Conservation (phyloP, 2,797 vertebrate species). For the Microcaecilia unicolor region DNA sequence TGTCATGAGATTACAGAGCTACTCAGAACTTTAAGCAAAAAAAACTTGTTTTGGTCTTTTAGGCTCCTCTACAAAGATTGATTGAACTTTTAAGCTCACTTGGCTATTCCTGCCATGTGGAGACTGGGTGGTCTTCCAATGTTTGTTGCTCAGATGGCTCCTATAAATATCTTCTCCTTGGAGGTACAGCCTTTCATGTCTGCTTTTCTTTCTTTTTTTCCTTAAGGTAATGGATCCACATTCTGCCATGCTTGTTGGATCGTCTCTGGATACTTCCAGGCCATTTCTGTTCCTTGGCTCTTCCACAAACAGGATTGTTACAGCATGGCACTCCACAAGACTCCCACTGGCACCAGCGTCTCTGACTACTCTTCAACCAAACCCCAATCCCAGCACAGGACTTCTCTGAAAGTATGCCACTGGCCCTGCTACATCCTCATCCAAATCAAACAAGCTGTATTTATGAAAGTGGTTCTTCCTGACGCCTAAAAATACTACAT, state of each 20-base stretch:
- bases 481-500: conserved; percentile 3
- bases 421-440: conserved; percentile 1
- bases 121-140: conserved; percentile 5
- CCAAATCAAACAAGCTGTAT: conserved; percentile 15
- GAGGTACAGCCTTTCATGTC: conserved; percentile 7
- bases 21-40: no score
- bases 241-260: conserved; percentile 3
- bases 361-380: conserved; percentile 5
- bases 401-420: conserved; percentile 1
- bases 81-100: no score
- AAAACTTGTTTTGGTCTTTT: no score
- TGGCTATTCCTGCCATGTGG: not conserved
- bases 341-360: conserved; percentile 1
- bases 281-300: conserved; percentile 4
- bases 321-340: not conserved
- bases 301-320: conserved; percentile 8
- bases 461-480: conserved; percentile 10
- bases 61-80: no score
- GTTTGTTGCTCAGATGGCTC: not conserved
- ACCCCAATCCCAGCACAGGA: conserved; percentile 6
- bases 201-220: conserved; percentile 9
- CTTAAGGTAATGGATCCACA: conserved; percentile 1
- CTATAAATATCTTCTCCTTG: conserved; percentile 11
- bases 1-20: no score
- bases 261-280: conserved; percentile 8